Percentiles rank a stretch among this genome's conserved stretches.
Conservation (phyloP, 2,113 vertebrate genomes). For the Indicator indicator region DNA sequence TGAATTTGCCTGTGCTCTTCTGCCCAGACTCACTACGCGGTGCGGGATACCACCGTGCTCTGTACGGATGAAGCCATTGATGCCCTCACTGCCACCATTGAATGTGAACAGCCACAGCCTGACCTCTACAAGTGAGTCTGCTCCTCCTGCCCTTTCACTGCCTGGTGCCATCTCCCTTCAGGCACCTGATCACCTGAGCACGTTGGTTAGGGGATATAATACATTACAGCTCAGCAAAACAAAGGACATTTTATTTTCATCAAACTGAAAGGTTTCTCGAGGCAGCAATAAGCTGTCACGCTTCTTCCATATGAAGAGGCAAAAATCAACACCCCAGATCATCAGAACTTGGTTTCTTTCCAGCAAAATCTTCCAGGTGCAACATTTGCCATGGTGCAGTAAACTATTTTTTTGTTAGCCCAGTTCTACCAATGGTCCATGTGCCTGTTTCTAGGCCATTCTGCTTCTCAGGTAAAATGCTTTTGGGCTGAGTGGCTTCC, state of each 20-base stretch:
- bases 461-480: neutral
- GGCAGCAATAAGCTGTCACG: neutral
- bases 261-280: neutral
- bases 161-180: neutral
- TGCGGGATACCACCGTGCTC: slow-evolving; percentile 82
- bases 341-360: neutral
- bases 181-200: neutral
- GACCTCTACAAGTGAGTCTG: slow-evolving; percentile 96
- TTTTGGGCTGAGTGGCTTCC: neutral
- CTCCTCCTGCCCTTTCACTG: neutral
- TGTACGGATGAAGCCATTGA: slow-evolving; percentile 83
- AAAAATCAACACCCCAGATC: rapidly evolving
- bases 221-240: neutral
- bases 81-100: slow-evolving; percentile 87
- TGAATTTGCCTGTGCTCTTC: neutral
- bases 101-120: slow-evolving; percentile 96
- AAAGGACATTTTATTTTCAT: rapidly evolving
- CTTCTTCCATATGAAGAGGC: rapidly evolving
- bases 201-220: rapidly evolving
- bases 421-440: rapidly evolving
- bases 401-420: neutral
- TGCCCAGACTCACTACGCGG: slow-evolving; percentile 89
- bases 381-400: rapidly evolving
- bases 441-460: neutral
- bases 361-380: neutral